These are phyloP conservation scores for Leucania comma DNA, from an alignment of 2,888 invertebrate genomes.

Conservation along the genomic window DNA sequence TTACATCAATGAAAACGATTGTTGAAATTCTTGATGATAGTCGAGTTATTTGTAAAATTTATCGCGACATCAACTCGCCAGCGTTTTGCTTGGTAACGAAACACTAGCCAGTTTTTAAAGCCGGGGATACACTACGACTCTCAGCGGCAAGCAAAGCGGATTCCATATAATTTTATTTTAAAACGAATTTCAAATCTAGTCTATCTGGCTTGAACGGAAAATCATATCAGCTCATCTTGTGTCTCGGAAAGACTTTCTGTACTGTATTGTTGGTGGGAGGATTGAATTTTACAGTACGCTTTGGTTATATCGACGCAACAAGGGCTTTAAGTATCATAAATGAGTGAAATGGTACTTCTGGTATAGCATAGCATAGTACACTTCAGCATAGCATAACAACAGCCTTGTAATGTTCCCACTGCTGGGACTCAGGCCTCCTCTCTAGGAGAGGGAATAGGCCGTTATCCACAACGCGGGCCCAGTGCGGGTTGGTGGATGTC, in stretches of 20 bases:
- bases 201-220: neutral
- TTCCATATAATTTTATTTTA: neutral
- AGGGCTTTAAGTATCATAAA: neutral
- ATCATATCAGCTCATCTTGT: neutral
- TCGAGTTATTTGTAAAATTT: constrained; percentile 54
- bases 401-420: too few species aligned
- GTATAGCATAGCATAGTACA: neutral
- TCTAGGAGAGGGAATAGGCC: too few species aligned
- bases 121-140: constrained; percentile 11
- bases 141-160: constrained; percentile 33
- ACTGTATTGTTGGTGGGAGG: neutral
- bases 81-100: constrained; percentile 50
- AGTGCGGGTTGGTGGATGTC: too few species aligned
- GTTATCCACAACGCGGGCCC: too few species aligned
- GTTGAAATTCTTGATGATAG: constrained; percentile 32
- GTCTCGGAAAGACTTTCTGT: too few species aligned
- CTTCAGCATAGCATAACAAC: too few species aligned
- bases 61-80: constrained; percentile 44
- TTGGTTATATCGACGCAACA: neutral
- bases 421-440: too few species aligned
- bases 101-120: constrained; percentile 47
- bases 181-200: neutral
- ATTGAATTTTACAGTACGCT: neutral
- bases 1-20: constrained; percentile 31
- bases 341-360: neutral